Base-by-base conservation (phyloP, 1,140 invertebrate species). In the Bombyx mori region DNA sequence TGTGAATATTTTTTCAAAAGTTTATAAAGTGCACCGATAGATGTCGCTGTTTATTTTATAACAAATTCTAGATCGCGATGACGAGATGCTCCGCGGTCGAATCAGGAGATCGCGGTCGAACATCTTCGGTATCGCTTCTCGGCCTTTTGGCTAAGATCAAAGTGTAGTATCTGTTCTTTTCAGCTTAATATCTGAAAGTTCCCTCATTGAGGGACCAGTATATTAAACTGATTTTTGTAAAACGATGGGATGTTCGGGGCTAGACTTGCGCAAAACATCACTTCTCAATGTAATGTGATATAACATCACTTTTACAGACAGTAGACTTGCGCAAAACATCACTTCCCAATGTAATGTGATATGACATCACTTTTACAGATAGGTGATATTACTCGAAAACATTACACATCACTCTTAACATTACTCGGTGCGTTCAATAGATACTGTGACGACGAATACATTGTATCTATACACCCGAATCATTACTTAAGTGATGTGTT, bases 171-270 rank as follows among this genome's bases (percentile, higher is more conserved):
- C 48, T 50, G 48, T 50, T 50, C 48, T 50, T 50, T 50, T 50
- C 8, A 9, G 8, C 12, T 47, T 47, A 47, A 47, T 10, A 9
- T 47, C 12, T 47, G 12, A 47, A 47, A 50, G 48, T 50, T 50
- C 48, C 48, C 48, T 12, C 48, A 50, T 50, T n/a, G 48, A 12
- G 48, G 48, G 48, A 50, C 48, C 48, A 50, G 48, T 18, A 50
- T 50, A 50, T 50, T 50, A 50, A 50, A 50, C 48, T 50, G 48
- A 50, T 50, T 50, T 50, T 50, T 50, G 48, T 50, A 50, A 50
- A 50, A 6, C 26, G 48, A 50, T n/a, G 48, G 48, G n/a, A 50
- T 50, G 48, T n/a, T 50, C 48, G 48, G 48, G 48, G 48, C 48
- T 50, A 18, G 12, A 18, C 12, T 18, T 18, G 12, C 12, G 12